These are phyloP conservation scores for Perithous albicinctus DNA, from an alignment of 2,888 invertebrate species.

Conservation along the genomic window DNA sequence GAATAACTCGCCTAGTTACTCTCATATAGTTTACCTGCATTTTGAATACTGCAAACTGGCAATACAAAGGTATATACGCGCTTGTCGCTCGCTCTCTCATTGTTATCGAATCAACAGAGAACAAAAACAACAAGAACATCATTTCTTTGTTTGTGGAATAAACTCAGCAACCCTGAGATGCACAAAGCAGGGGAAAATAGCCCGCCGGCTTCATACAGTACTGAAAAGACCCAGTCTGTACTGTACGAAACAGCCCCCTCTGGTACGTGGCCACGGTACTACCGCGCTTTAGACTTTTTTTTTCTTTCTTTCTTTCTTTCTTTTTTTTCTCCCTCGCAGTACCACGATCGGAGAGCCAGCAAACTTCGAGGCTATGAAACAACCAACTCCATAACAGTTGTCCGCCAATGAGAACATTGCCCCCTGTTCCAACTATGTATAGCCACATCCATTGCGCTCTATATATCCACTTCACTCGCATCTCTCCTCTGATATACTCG, in stretches of 20 bases:
- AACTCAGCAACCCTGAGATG: background rate
- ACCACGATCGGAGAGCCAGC: background rate
- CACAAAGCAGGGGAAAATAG: background rate
- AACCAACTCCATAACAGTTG: background rate
- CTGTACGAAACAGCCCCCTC: conserved; percentile 1
- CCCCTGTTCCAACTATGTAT: background rate
- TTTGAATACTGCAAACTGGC: too few relatives aligned
- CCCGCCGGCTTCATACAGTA: conserved; percentile 3
- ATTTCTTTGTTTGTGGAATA: background rate
- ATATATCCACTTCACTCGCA: background rate
- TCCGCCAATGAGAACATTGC: conserved; percentile 14
- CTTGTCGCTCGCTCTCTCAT: conserved; percentile 2
- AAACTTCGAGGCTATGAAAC: background rate
- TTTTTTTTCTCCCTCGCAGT: background rate
- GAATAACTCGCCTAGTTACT: background rate
- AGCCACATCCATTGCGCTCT: background rate
- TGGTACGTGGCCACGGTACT: background rate
- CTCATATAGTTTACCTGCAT: too few relatives aligned
- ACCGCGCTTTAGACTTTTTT: background rate
- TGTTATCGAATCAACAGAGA: background rate
- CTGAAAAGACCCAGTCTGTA: background rate
- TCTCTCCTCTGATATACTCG: background rate
- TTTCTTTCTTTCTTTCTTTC: too few relatives aligned
- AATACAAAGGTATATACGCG: background rate
- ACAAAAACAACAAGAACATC: background rate